Base-by-base conservation (phyloP, 2,797 vertebrate genomes). In the Crocodylus rhombifer region DNA sequence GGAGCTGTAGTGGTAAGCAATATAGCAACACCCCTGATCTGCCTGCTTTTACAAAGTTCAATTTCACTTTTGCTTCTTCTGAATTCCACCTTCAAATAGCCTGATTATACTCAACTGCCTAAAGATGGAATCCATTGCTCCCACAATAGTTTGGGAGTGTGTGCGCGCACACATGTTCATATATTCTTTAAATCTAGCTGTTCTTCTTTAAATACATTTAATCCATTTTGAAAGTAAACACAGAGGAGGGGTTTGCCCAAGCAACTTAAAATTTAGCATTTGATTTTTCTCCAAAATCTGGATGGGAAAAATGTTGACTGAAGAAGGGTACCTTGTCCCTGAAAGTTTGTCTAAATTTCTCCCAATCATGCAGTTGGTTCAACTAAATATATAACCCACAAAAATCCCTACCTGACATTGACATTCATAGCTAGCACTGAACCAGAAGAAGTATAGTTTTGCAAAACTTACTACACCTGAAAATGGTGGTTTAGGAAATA, bases 401-500 rank as follows among this genome's bases (percentile, higher is more conserved):
- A 42, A 42, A 42, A 42, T 42, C 42, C 42, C 42, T 42, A 42
- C 42, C 42, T 42, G 42, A 7, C 42, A 42, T 42, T 42, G 42
- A 42, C 42, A 42, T 65, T 56, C 4, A 3, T 0, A 4, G 80
- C 33, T 75, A 16, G 78, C 0, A 0, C 0, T 1, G 80, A 74
- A 80, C 64, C 55, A 9, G 33, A 36, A 36, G 33, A 36, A 5
- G 14, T 20, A 23, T 2, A 18, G 62, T 7, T 16, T 65, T 21
- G 11, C 56, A 61, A 64, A 71, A 42, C 78, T 51, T 36, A 25
- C 5, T 10, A 51, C 71, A 51, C 23, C 14, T 15, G 8, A 36
- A 69, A 69, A 69, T 69, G 21, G 12, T 7, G 30, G 30, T 33
- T 69, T 69, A 33, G 30, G 18, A 20, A 36, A 69, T 20, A 71